Evolutionary conservation across 2,113 vertebrate species (phyloP), one percentile per base, ranked within the genome.

Genomic region (Limnothrissa miodon): DNA sequence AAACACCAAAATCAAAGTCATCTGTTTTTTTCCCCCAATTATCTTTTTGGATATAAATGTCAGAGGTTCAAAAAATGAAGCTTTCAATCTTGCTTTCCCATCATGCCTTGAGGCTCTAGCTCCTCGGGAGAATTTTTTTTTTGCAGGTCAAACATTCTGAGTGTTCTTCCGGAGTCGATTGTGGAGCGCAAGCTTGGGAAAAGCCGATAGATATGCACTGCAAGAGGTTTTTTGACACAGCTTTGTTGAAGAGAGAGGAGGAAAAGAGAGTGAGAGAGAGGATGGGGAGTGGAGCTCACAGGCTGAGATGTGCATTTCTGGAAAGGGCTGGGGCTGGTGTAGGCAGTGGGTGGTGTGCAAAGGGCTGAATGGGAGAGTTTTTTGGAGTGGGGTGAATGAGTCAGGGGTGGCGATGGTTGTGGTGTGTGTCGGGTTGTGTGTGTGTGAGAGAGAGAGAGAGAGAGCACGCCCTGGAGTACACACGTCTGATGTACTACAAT

Each of bases 401-500:
- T 25, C 29, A 66, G n/a, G 59, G n/a, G 29, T 66, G 59, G n/a
- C 10, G n/a, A 7, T 42, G 42, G 42, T 42, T 2, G 29, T 2
- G 25, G n/a, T 29, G 59, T 59, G 56, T 59, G 53, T 56, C 1
- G 1, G 53, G 48, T 25, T 80, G 80, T 80, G 46, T 81, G 25
- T 80, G 79, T 80, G 45, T 80, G 80, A 51, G 79, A 48, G 44
- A 33, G 46, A 48, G 62, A 15, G 62, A 36, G 66, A 36, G 29
- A 5, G 66, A 36, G 33, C 29, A 74, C 66, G 36, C 66, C 13
- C 9, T 10, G 33, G 25, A 11, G 25, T 15, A 66, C 33, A 56
- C 23, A 81, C 19, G 48, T 56, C 53, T 74, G 46, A 84, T 46
- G 39, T 44, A 78, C 51, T 66, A 39, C 39, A 25, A 66, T 80